Base-by-base conservation (phyloP, 2,113 vertebrate species). In the Oncorhynchus mykiss region DNA sequence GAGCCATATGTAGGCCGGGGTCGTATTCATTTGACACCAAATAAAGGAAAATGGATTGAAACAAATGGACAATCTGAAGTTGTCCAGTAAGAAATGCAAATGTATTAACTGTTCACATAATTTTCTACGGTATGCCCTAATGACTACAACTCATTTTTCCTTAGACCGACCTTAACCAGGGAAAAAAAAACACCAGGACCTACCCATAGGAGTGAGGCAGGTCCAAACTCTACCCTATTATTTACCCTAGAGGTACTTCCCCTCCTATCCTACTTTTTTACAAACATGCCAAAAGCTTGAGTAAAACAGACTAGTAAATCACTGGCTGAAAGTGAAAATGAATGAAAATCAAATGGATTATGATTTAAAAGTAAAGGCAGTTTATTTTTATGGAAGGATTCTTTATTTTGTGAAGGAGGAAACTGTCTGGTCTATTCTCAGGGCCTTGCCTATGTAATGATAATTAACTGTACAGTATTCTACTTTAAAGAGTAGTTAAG, bases 341-440 rank as follows among this genome's bases (percentile, higher is more conserved):
- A 11, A 22, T 62, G 22, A n/a, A 6, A 3, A 62, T 22, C 18
- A 62, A 5, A 62, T n/a, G 14, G 16, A 22, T n/a, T n/a, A n/a
- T 60, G 59, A 22, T 54, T 18, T 22, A 9, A 62, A 22, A 62
- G 20, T 22, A 62, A 18, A 57, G 54, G 20, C 13, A 0, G 54
- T 20, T 57, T 45, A 45, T n/a, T 22, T 22, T 7, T 5, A 62
- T 24, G n/a, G 59, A 62, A 48, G 49, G 62, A 22, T 60, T 48
- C 27, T 39, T 85, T 78, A 4, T 69, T 80, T 86, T 74, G 18
- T 71, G 34, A 80, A 25, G n/a, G 34, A 22, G 59, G 7, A n/a
- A 75, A 73, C 59, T 78, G 54, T 78, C 79, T 71, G 34, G 77
- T 72, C 72, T 70, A 49, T 78, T 82, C 83, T 91, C 85, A 86